Base-by-base conservation (phyloP, 2,888 invertebrate genomes). In the Aporophyla lueneburgensis region DNA sequence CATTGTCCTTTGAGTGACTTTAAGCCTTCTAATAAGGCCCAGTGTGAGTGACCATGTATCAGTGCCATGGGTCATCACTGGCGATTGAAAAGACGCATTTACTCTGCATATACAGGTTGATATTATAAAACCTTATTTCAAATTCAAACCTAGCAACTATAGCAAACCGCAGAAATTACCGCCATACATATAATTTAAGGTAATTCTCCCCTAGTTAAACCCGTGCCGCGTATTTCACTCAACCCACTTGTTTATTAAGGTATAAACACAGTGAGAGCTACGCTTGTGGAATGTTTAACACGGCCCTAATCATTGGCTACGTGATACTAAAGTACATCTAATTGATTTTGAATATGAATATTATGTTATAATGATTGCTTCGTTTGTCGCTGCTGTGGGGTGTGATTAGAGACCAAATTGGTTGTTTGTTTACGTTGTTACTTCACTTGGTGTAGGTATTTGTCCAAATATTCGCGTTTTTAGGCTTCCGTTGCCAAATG, bases 271-370 rank as follows among this genome's bases (percentile, higher is more conserved):
- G 69, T 70, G 51, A 76, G 59, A 74, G 81, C 16, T 46, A 71
- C 82, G 71, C 19, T 80, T 5, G 5, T 19, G 6, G 82, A 71
- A 82, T 82, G 75, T 58, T 33, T 81, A 82, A 82, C 21, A 40
- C 10, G 2, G 10, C 1, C 49, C 68, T 80, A 85, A 82, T 82
- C 33, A 81, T 62, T 69, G 7, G 33, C 9, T 65, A 71, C 74
- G 85, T 74, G 85, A 56, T 69, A 24, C 70, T 51, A 19, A 27
- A 19, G 10, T 71, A 33, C 54, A 59, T 71, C 63, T 85, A 83
- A 83, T 83, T 83, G 85, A 81, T 83, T 82, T 74, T 85, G 83
- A 73, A 71, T 81, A 81, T 73, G 85, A 76, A 81, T 74, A 76
- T 56, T 46, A 61, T 58, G 19, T 73, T 68, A 46, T 71, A 65